Evolutionary conservation across 2,113 vertebrate species (phyloP), one percentile per base, ranked within the genome.

Genomic region (Pseudorhombus dupliciocellatus): DNA sequence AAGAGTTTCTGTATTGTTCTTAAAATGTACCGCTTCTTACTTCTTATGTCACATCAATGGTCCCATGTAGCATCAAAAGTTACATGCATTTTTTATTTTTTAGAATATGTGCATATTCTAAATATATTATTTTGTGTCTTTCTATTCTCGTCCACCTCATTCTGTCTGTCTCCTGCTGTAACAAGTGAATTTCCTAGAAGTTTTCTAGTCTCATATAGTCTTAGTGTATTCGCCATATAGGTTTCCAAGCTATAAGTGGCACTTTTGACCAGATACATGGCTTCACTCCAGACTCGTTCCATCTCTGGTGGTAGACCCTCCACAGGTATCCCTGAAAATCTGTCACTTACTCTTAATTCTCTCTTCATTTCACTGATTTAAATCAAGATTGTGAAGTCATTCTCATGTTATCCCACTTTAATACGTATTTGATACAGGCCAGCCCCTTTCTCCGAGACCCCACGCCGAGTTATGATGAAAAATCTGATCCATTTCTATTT

Each of bases 401-500:
- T 58, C 3, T 48, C 34, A 30, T 37, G 76, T 12, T 74, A 58
- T 78, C 55, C 44, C 42, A 69, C 69, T 63, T 28, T 1, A 70
- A 65, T 60, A 15, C 54, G 37, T 59, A 60, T 66, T 65, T 46
- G 22, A 0, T 53, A 4, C 46, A 1, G 14, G 79, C 53, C 21
- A 1, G 31, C 58, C 25, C 65, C 59, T 77, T 56, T 55, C 63
- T 70, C 9, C 55, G 40, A 44, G 76, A 84, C 46, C 1, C 0
- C 59, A 15, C 37, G 85, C 75, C 81, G 83, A 84, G 82, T 73
- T 77, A 16, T 78, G 82, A 71, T 82, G 85, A 87, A 87, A 85
- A 84, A 89, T 85, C 66, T 25, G 87, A 89, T 89, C 87, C 83
- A 85, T 75, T 88, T 88, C 88, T 88, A 88, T 89, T 89, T 91